Evolutionary conservation across 2,888 invertebrate genomes (phyloP), one percentile per base, ranked within the genome.

Genomic region (Gryllus longicercus): DNA sequence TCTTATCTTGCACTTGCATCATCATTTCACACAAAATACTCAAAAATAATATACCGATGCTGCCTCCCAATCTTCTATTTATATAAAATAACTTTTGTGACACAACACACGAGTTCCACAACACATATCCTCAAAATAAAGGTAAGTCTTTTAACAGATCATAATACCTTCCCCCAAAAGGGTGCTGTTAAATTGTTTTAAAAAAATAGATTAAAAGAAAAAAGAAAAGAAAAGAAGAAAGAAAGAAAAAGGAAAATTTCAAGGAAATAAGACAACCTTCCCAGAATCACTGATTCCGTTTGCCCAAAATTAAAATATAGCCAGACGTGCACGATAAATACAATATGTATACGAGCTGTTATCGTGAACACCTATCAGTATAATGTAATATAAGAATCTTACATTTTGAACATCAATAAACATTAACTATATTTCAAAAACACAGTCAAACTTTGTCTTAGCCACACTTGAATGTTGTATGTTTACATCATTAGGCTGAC

Each of bases 381-480:
- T n/a, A 63, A 63, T 63, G 63, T n/a, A 63, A 18, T 18, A n/a
- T 63, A 63, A 63, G 14, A 63, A 63, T 63, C 14, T 18, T 63
- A 63, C 14, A 18, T 4, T 63, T 63, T 18, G n/a, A 18, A 63
- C 63, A 63, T 63, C 63, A 63, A 63, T n/a, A 18, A 63, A 63
- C 63, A 63, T 63, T 63, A 63, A 63, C n/a, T 63, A 63, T 63
- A 63, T 63, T 63, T 63, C 63, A 63, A 63, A n/a, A 63, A 63
- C 63, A 63, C 63, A 63, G 16, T 63, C n/a, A 63, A n/a, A 18
- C 63, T 63, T 14, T 63, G 14, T 63, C 63, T 63, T 38, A 38
- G 38, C 38, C 38, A 38, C 38, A 38, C 38, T 38, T 38, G 38
- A 8, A 38, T 38, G 38, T 38, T 38, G 38, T 38, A 38, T 38